Conservation (phyloP, 2,113 vertebrate genomes). For the Antechinus stuartii region DNA sequence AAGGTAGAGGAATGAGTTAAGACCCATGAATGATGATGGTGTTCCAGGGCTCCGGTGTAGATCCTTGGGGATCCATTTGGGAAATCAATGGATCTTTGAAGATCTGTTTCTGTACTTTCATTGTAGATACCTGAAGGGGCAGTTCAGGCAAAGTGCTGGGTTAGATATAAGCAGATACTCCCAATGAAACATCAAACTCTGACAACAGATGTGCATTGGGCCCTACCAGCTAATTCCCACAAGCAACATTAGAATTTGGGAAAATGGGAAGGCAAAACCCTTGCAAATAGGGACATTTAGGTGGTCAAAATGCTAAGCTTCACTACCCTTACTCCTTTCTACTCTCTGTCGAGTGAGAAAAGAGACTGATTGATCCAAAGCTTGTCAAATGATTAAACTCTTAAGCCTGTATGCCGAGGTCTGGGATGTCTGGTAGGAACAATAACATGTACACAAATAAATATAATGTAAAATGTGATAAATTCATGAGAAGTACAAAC, state of each 20-base stretch:
- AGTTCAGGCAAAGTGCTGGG: not conserved
- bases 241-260: not conserved
- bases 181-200: not conserved
- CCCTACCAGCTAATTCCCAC: not conserved
- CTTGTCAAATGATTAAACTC: not conserved
- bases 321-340: not conserved
- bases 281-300: not conserved
- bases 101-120: not conserved
- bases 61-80: not conserved
- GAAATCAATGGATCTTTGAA: not conserved
- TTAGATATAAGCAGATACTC: not conserved
- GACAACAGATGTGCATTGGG: not conserved
- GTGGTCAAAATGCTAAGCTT: not conserved
- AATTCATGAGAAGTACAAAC: not conserved
- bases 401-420: not conserved
- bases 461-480: not conserved
- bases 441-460: not conserved
- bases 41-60: not conserved
- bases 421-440: not conserved
- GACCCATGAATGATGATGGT: not conserved
- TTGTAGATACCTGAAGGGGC: not conserved
- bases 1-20: not conserved
- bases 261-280: not conserved
- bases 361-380: not conserved
- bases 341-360: not conserved